Evolutionary conservation across 2,888 invertebrate species (phyloP), one percentile per base, ranked within the genome.

Genomic region (Drosophila basisetae): DNA sequence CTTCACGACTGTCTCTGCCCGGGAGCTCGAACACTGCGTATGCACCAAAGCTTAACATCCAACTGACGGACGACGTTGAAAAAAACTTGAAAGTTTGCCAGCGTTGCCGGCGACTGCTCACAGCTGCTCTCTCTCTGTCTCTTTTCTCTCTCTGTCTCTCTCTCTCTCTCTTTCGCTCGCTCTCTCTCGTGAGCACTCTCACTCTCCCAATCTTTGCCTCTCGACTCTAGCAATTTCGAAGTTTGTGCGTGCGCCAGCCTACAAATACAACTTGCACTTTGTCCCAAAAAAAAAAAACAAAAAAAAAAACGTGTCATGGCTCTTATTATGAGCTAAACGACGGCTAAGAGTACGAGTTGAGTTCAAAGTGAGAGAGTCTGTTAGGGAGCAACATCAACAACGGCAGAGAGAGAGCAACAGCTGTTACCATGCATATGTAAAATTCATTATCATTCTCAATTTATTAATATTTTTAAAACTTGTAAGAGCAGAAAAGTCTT

Each of bases 1-100:
- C 70, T 80, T 59, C 69, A 64, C 68, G 47, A 71, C 67, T 55
- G 56, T 49, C 53, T 77, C 39, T 73, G 52, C 62, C 73, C 68
- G 67, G 67, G 73, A 82, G 72, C 82, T 78, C 72, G 68, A 82
- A 76, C 79, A 71, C 71, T 74, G 74, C 82, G 83, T 79, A 84
- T 88, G 80, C 89, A 88, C 84, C 89, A 91, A 91, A 90, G 92
- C 88, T 90, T 80, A 89, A 89, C 91, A 83, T 87, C 89, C 87
- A 91, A 92, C 92, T 92, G 83, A 91, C 73, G 53, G 59, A 74
- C 59, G 56, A 59, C 71, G 59, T 65, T 52, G 49, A 68, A 79
- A 77, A 89, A 78, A 89, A 81, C 88, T 89, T 71, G 75, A 87
- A 84, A 81, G 70, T 73, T 87, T 84, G 87, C 84, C 78, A 71